Conservation (phyloP, 2,113 vertebrate species). For the Alces alces region DNA sequence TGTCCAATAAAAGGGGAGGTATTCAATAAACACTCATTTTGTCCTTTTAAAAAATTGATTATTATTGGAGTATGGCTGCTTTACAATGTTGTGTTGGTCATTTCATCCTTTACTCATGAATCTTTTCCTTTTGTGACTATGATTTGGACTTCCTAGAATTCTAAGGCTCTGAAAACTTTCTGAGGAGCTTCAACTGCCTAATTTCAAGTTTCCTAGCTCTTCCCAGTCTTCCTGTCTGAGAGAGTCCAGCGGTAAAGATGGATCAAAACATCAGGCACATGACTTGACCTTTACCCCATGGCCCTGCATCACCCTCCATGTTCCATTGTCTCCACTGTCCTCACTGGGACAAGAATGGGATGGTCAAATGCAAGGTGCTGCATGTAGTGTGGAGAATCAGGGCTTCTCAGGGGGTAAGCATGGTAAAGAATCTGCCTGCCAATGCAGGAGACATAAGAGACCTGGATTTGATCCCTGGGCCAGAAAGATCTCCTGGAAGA, state of each 20-base stretch:
- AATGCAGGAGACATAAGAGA: background rate
- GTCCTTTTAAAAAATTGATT: background rate
- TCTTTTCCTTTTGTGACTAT: background rate
- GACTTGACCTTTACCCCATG: background rate
- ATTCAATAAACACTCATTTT: background rate
- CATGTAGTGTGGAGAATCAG: fast-evolving
- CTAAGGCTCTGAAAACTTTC: constrained; percentile 18
- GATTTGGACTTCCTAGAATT: constrained; percentile 50
- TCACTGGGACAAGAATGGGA: background rate
- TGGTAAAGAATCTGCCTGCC: background rate
- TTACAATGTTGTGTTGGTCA: background rate
- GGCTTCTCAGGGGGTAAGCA: background rate
- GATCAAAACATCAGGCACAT: background rate
- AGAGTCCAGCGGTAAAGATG: background rate
- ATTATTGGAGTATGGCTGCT: background rate
- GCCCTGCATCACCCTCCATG: background rate
- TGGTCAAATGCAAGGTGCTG: background rate
- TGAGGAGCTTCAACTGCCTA: background rate
- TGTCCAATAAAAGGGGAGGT: background rate
- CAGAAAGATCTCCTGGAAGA: background rate
- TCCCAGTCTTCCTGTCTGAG: background rate
- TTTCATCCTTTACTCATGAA: background rate
- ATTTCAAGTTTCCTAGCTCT: background rate
- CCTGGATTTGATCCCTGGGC: background rate
- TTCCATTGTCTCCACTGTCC: background rate